phyloP scores from a whole-genome alignment of 2,888 invertebrate species.

The Diarsia dahlii region DNA sequence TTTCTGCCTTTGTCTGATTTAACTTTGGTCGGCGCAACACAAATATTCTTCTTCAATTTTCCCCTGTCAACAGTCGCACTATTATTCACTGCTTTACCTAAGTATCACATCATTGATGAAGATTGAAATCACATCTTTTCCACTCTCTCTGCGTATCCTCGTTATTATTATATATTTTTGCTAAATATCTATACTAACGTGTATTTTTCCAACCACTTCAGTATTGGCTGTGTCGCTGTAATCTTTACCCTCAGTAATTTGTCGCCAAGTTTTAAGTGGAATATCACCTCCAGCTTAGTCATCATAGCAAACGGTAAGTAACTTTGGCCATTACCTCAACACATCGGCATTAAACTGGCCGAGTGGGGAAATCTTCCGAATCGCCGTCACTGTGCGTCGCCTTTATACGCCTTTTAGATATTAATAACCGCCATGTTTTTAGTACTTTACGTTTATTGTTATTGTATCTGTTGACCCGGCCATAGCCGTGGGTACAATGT shows the following conservation, averaged over 20 bases:
- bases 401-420: slow-evolving; percentile 46
- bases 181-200: background rate
- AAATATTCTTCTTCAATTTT: too few relatives aligned
- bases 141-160: background rate
- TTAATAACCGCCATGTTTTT: slow-evolving; percentile 44
- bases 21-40: too few relatives aligned
- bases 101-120: background rate
- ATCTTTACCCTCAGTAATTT: slow-evolving; percentile 32
- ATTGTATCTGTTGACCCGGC: slow-evolving; percentile 24
- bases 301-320: slow-evolving; percentile 55
- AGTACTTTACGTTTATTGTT: slow-evolving; percentile 42
- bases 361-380: slow-evolving; percentile 50
- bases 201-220: background rate
- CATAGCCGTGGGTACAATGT: background rate
- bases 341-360: slow-evolving; percentile 49
- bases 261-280: slow-evolving; percentile 47
- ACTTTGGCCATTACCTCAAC: slow-evolving; percentile 61
- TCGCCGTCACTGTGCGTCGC: slow-evolving; percentile 38
- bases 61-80: too few relatives aligned
- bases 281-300: slow-evolving; percentile 15
- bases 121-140: background rate
- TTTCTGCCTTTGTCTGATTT: background rate
- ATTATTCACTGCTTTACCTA: background rate
- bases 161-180: background rate
- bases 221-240: background rate